These are phyloP conservation scores for Plutella xylostella DNA, from an alignment of 2,888 invertebrate genomes.

Conservation along the genomic window DNA sequence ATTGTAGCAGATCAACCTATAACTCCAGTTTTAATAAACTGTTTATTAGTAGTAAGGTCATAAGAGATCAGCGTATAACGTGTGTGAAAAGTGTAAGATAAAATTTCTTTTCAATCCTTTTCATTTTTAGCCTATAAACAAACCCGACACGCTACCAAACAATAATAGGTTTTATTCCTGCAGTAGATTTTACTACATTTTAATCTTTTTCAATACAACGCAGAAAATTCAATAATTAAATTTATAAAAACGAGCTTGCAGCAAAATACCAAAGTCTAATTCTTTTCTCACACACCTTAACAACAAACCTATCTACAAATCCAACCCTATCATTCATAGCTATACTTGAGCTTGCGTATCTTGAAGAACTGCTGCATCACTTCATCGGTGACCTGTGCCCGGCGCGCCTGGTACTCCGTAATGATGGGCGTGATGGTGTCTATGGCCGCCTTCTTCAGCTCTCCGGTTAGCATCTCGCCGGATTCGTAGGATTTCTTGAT, in stretches of 20 bases:
- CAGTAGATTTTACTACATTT: no score
- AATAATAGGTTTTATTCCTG: no score
- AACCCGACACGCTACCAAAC: no score
- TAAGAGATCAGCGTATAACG: no score
- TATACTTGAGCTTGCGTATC: slow-evolving; percentile 79
- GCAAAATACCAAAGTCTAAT: neutral
- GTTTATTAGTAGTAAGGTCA: no score
- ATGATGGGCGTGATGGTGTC: slow-evolving; percentile 77
- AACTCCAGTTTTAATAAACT: no score
- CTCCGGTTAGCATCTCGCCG: slow-evolving; percentile 93
- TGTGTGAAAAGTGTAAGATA: no score
- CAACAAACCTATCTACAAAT: slow-evolving; percentile 1
- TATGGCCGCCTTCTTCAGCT: slow-evolving; percentile 92
- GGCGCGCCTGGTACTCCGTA: slow-evolving; percentile 82
- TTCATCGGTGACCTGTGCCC: slow-evolving; percentile 87
- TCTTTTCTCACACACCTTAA: no score
- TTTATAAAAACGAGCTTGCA: slow-evolving; percentile 4
- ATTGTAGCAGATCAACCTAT: no score
- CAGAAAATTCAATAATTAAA: neutral
- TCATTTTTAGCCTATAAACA: no score
- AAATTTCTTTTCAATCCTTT: no score
- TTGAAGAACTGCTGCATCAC: slow-evolving; percentile 86
- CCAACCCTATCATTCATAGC: slow-evolving; percentile 21
- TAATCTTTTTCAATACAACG: no score
- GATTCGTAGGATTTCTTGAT: slow-evolving; percentile 81